These are phyloP conservation scores for Buphagus erythrorhynchus DNA, from an alignment of 2,797 vertebrate genomes.

Conservation along the genomic window DNA sequence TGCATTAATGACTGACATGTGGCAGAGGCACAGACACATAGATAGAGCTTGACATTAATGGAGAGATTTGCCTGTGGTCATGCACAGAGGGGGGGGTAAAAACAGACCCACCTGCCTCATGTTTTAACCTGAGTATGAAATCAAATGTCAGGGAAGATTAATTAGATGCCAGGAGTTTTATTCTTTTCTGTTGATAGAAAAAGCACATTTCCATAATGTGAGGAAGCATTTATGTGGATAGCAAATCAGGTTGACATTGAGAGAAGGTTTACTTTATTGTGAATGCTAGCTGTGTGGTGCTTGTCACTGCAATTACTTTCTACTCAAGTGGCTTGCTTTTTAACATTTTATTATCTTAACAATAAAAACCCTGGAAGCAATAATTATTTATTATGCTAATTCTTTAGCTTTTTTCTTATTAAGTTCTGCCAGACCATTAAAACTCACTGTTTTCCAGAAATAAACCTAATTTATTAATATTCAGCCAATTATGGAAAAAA, in stretches of 20 bases:
- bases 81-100: slow-evolving; percentile 36
- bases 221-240: slow-evolving; percentile 76
- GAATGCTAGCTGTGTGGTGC: slow-evolving; percentile 73
- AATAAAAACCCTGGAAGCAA: slow-evolving; percentile 89
- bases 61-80: slow-evolving; percentile 92
- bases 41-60: slow-evolving; percentile 94
- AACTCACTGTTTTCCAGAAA: slow-evolving; percentile 75
- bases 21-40: slow-evolving; percentile 82
- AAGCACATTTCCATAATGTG: slow-evolving; percentile 81
- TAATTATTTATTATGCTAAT: slow-evolving; percentile 92
- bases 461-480: slow-evolving; percentile 78
- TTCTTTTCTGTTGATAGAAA: slow-evolving; percentile 77
- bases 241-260: slow-evolving; percentile 79
- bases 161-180: slow-evolving; percentile 84
- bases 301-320: slow-evolving; percentile 83
- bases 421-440: slow-evolving; percentile 77
- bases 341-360: slow-evolving; percentile 89
- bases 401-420: slow-evolving; percentile 73
- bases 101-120: slow-evolving; percentile 78
- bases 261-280: slow-evolving; percentile 78
- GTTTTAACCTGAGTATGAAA: slow-evolving; percentile 86
- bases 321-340: slow-evolving; percentile 82
- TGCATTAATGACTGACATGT: slow-evolving; percentile 90
- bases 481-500: slow-evolving; percentile 71
- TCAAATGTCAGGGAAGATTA: slow-evolving; percentile 91